These are phyloP conservation scores for Periparus ater DNA, from an alignment of 2,797 vertebrate species.

Conservation along the genomic window DNA sequence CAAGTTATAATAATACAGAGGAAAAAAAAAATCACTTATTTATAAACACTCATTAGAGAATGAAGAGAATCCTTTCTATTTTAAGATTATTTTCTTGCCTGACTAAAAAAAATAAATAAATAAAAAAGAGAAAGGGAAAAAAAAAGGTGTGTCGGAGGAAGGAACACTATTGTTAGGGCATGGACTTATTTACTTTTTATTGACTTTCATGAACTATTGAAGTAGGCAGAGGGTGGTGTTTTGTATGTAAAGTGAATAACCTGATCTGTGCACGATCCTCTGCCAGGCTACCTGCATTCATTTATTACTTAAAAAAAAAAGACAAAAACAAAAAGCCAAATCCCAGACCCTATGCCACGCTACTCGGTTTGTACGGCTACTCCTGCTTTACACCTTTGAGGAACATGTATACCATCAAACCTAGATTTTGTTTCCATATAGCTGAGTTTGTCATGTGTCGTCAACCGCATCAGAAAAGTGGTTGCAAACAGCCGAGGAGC, in stretches of 20 bases:
- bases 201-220: neutral
- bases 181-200: neutral
- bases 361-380: neutral
- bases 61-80: neutral
- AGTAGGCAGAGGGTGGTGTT: neutral
- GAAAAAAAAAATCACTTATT: neutral
- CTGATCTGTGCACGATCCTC: neutral
- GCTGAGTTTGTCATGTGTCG: conserved; percentile 96
- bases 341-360: fast-evolving
- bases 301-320: neutral
- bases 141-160: neutral
- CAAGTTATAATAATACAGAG: neutral
- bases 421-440: conserved; percentile 89
- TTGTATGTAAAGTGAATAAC: neutral
- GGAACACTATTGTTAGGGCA: neutral
- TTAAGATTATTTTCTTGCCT: neutral
- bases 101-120: too few species aligned
- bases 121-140: fast-evolving
- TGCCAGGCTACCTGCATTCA: neutral
- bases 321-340: neutral
- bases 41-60: neutral
- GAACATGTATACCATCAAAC: conserved; percentile 70
- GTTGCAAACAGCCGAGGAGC: conserved; percentile 96
- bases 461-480: conserved; percentile 99
- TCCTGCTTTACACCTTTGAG: conserved; percentile 74